Evolutionary conservation across 2,888 invertebrate species (phyloP).

Genomic region (Drosophila leonis): DNA sequence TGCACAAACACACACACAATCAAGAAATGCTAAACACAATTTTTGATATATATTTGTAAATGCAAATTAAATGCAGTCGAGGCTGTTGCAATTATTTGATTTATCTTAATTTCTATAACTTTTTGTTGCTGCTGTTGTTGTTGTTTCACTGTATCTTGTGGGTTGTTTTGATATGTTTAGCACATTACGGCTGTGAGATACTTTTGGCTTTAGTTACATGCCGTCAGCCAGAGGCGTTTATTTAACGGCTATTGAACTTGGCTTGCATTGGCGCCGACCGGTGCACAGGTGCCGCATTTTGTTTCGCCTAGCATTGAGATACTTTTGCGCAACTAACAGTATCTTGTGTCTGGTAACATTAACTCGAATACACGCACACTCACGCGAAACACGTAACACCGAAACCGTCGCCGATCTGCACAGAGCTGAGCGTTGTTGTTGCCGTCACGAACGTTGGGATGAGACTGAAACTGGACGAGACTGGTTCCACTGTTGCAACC

Average conservation of each 20-base stretch:
- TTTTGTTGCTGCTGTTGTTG: constrained; percentile 6
- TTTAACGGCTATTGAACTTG: constrained; percentile 39
- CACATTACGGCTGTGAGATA: constrained; percentile 45
- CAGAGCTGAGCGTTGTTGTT: constrained; percentile 66
- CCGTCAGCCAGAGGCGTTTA: constrained; percentile 30
- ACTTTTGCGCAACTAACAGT: constrained; percentile 34
- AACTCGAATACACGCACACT: constrained; percentile 18
- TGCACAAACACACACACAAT: constrained; percentile 33
- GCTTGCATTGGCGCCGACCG: constrained; percentile 51
- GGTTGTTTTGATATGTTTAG: constrained; percentile 60
- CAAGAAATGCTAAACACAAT: constrained; percentile 21
- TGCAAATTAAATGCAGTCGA: constrained; percentile 58
- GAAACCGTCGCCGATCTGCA: constrained; percentile 30
- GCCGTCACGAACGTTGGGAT: constrained; percentile 78
- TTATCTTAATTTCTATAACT: constrained; percentile 12
- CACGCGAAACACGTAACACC: constrained; percentile 31
- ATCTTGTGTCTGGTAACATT: constrained; percentile 27
- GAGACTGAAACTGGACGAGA: constrained; percentile 71
- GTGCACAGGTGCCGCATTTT: constrained; percentile 72
- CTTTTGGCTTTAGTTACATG: constrained; percentile 45
- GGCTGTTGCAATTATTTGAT: constrained; percentile 35
- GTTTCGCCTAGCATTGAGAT: constrained; percentile 38
- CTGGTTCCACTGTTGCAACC: constrained; percentile 50
- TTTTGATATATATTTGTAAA: constrained; percentile 23
- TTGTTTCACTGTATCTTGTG: constrained; percentile 46